These are phyloP conservation scores for Anoplophora glabripennis DNA, from an alignment of 1,140 invertebrate species.

Conservation along the genomic window DNA sequence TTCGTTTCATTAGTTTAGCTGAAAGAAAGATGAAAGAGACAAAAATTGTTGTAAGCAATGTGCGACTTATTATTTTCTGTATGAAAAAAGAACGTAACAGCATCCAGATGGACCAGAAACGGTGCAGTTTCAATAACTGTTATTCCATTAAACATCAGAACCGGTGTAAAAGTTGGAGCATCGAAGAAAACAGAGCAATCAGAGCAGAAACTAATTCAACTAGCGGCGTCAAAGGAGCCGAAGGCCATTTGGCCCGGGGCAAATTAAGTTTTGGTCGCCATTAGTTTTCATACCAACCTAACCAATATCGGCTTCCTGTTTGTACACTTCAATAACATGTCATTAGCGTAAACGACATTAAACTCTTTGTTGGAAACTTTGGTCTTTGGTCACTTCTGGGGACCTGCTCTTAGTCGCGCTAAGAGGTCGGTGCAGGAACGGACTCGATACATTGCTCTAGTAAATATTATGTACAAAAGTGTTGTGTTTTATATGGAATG, in stretches of 20 bases:
- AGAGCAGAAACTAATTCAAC: conserved; percentile 18
- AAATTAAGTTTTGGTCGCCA: conserved; percentile 21
- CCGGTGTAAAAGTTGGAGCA: too few relatives aligned
- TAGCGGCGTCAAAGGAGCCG: conserved; percentile 17
- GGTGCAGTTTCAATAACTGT: too few relatives aligned
- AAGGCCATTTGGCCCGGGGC: conserved; percentile 6
- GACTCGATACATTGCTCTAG: conserved; percentile 3
- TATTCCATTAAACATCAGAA: too few relatives aligned
- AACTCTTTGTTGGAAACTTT: conserved; percentile 24
- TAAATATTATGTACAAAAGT: too few relatives aligned
- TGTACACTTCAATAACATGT: conserved; percentile 24
- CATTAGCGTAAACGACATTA: conserved; percentile 26
- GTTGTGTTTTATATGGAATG: too few relatives aligned
- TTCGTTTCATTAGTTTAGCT: too few relatives aligned
- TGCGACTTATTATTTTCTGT: too few relatives aligned
- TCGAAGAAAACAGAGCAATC: conserved; percentile 17
- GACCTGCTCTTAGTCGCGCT: conserved; percentile 10
- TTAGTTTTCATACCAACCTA: conserved; percentile 21
- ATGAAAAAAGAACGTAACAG: too few relatives aligned
- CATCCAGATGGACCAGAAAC: too few relatives aligned
- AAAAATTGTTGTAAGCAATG: too few relatives aligned
- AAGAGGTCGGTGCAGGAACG: conserved; percentile 8
- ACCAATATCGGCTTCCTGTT: conserved; percentile 20
- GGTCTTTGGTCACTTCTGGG: conserved; percentile 23
- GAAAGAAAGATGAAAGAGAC: too few relatives aligned